Evolutionary conservation across 2,113 vertebrate species (phyloP).

Genomic region (Cheirogaleus medius): DNA sequence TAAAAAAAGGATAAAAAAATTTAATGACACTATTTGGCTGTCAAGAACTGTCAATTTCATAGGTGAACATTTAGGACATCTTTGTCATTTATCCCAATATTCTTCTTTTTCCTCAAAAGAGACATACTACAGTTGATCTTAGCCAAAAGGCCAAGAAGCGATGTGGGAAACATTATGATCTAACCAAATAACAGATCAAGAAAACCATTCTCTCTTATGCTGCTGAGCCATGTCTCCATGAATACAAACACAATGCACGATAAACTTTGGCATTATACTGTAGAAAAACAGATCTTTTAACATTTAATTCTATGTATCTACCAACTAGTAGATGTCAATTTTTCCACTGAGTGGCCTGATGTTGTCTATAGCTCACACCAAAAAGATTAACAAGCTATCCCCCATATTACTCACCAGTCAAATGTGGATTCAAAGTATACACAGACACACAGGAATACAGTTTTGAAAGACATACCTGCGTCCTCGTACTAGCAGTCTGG

Average conservation of each 20-base stretch:
- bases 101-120: not conserved
- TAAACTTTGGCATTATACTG: not conserved
- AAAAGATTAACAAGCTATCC: not conserved
- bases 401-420: not conserved
- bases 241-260: not conserved
- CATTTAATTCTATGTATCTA: not conserved
- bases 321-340: not conserved
- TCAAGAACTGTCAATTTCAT: not conserved
- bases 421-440: not conserved
- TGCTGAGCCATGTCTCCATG: not conserved
- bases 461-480: constrained; percentile 86
- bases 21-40: not conserved
- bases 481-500: constrained; percentile 94
- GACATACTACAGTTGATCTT: not conserved
- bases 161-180: not conserved
- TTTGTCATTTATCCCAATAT: not conserved
- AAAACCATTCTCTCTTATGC: not conserved
- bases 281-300: not conserved
- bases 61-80: not conserved
- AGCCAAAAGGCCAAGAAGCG: no score
- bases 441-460: not conserved
- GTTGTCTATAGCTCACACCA: not conserved
- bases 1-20: not conserved
- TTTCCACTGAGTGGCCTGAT: not conserved
- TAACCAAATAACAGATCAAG: not conserved